Evolutionary conservation across 2,797 vertebrate genomes (phyloP).

Genomic region (Synaphobranchus kaupii): DNA sequence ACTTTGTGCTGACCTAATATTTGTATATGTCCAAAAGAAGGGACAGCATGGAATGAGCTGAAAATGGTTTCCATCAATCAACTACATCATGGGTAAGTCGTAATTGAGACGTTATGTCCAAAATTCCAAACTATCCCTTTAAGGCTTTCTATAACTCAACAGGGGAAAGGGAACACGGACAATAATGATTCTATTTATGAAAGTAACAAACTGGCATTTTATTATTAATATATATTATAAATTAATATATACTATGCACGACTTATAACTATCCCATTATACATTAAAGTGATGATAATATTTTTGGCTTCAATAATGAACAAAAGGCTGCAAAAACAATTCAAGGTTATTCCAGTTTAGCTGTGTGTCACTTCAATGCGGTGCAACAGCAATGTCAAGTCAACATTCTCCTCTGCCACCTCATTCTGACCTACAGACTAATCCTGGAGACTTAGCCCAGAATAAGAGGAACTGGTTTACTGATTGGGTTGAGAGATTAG

Average conservation of each 20-base stretch:
- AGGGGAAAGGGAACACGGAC: not conserved
- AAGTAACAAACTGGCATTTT: not conserved
- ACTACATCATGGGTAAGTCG: no score
- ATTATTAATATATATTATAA: not conserved
- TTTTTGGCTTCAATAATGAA: not conserved
- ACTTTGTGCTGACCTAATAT: no score
- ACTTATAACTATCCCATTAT: not conserved
- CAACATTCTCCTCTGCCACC: not conserved
- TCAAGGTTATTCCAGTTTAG: not conserved
- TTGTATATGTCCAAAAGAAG: no score
- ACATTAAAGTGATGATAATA: not conserved
- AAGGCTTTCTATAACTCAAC: not conserved
- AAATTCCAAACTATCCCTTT: no score
- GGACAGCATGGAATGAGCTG: no score
- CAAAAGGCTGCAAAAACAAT: not conserved
- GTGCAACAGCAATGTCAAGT: not conserved
- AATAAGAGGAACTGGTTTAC: slow-evolving; percentile 26
- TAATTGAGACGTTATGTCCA: no score
- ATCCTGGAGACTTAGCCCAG: not conserved
- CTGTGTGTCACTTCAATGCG: not conserved
- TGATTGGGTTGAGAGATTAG: slow-evolving; percentile 19
- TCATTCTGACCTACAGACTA: not conserved
- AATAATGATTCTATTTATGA: not conserved
- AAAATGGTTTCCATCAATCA: no score
- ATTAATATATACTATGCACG: not conserved